Base-by-base conservation (phyloP, 2,113 vertebrate species). In the Cololabis saira region DNA sequence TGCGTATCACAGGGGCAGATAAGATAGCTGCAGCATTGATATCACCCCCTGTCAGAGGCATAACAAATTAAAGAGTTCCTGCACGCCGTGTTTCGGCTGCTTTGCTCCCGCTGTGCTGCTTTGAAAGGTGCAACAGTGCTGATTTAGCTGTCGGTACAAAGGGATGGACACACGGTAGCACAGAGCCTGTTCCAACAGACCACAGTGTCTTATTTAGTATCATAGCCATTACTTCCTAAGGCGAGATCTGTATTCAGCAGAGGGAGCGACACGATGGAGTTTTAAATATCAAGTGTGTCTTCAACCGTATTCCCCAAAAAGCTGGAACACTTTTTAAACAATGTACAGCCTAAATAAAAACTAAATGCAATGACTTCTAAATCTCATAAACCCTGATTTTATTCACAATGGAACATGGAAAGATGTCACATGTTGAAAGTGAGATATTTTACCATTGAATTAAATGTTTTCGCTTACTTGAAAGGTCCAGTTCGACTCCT, bases 31-130 rank as follows among this genome's bases (percentile, higher is more conserved):
- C 82, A 85, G 75, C 81, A 68, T 54, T 86, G 78, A 83, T 82
- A 86, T 81, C 52, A 49, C 71, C 75, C 78, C 55, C 63, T 40
- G 55, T 87, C 78, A 80, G 73, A 62, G 55, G 65, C 76, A 58
- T 74, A 85, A 85, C 78, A 86, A 85, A 90, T 86, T 82, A 79
- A 70, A 83, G 72, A 87, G 80, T 83, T 85, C 74, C 74, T 77
- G 62, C 78, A 79, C 50, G 21, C 67, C 79, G 49, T 24, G 17
- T 78, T 85, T 87, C 80, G 71, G 78, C 78, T 19, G 61, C 48
- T 69, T 61, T 80, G 60, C 73, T 71, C 77, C 75, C 16, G 60
- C 81, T 84, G 66, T 77, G 84, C 71, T 79, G 44, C 77, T 88
- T 80, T 88, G 81, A 84, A 86, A 74, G 87, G 84, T 90, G 78